Base-by-base conservation (phyloP, 2,888 invertebrate genomes). In the Mimumesa dahlbomi region DNA sequence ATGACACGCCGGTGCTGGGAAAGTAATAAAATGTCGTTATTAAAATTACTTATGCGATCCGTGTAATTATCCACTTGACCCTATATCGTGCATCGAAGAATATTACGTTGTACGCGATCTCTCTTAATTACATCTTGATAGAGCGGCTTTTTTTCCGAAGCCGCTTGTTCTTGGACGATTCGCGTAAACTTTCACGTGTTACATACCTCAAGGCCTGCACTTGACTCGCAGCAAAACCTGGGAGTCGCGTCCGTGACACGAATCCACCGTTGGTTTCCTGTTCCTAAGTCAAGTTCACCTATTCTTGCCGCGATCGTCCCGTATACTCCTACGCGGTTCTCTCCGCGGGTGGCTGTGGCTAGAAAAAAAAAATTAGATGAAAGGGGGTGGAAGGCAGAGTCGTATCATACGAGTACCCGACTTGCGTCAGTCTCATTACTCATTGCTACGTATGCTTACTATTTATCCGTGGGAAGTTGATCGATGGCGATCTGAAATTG, bases 261-360 rank as follows among this genome's bases (percentile, higher is more conserved):
- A 72, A 77, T 79, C 56, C 53, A 31, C 42, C 40, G 45, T 52
- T 34, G 53, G 64, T 75, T 77, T 77, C 68, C 75, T 72, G 69
- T 67, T 72, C 62, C 54, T 48, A 46, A 73, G 73, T 80, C 73
- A 75, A 82, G 77, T 82, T 76, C 72, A 73, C 36, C 49, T 63
- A 72, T 73, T 75, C 64, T 66, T 18, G 58, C 36, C 31, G 21
- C 48, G 64, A 73, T 42, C 31, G 29, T 40, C 61, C 64, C 68
- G 80, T 77, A 73, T 25, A 21, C 50, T 53, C 54, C 52, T 50
- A 63, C 65, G 48, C 36, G 14, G 18, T 43, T 31, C 21, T 18
- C 7, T 18, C 40, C 42, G 6, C 16, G 11, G 53, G 50, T 2
- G 29, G 21, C 7, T 1, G 25, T n/a, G n/a, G 7, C 16, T 36